Evolutionary conservation across 2,797 vertebrate species (phyloP).

Genomic region (Pseudomugil tenellus): DNA sequence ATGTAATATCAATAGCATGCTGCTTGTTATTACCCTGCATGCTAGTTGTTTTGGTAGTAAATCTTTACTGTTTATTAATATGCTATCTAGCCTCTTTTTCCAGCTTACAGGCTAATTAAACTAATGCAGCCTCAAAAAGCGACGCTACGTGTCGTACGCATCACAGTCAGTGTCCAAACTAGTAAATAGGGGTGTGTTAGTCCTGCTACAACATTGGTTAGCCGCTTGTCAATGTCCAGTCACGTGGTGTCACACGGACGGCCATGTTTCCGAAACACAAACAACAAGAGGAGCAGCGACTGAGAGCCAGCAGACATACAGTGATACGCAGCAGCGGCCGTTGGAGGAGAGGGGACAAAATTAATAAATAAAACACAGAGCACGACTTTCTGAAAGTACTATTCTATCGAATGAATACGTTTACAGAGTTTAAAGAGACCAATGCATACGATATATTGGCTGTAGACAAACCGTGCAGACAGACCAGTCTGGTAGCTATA

Average conservation of each 20-base stretch:
- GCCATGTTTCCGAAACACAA: slow-evolving; percentile 95
- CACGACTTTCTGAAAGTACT: slow-evolving; percentile 73
- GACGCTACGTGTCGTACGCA: slow-evolving; percentile 2
- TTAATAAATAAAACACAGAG: slow-evolving; percentile 69
- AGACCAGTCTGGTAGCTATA: slow-evolving; percentile 72
- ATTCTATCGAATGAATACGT: slow-evolving; percentile 80
- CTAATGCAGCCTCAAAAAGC: background rate
- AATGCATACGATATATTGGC: slow-evolving; percentile 73
- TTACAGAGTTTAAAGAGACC: slow-evolving; percentile 76
- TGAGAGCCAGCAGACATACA: slow-evolving; percentile 80
- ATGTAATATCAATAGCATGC: background rate
- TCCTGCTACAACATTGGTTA: slow-evolving; percentile 68
- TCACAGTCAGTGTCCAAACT: slow-evolving; percentile 14
- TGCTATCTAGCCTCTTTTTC: background rate
- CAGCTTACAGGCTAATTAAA: background rate
- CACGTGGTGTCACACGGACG: slow-evolving; percentile 83
- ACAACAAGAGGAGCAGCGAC: slow-evolving; percentile 88
- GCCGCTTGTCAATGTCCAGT: slow-evolving; percentile 73
- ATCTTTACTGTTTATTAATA: background rate
- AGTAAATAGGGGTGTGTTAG: slow-evolving; percentile 67
- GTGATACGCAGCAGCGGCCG: slow-evolving; percentile 85
- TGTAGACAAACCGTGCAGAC: slow-evolving; percentile 70
- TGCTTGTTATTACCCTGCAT: background rate
- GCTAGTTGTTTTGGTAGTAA: background rate
- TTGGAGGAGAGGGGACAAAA: slow-evolving; percentile 72